These are phyloP conservation scores for Cydia strobilella DNA, from an alignment of 1,140 invertebrate species.

Conservation along the genomic window DNA sequence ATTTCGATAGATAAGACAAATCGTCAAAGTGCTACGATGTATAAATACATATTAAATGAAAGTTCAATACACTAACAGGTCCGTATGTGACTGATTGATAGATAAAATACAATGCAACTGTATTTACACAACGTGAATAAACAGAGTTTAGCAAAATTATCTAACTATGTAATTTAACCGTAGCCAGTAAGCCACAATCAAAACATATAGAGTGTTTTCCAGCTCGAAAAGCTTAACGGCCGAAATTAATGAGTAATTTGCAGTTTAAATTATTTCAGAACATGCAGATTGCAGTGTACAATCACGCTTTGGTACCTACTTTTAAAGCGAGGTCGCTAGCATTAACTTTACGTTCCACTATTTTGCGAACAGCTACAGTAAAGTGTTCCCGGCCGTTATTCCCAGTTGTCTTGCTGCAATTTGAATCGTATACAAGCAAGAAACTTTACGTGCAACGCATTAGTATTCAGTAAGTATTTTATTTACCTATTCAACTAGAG, in stretches of 20 bases:
- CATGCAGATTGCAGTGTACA: slow-evolving; percentile 17
- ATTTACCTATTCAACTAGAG: slow-evolving; percentile 31
- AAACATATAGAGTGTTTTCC: neutral
- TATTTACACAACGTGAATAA: neutral
- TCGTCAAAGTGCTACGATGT: too few species aligned
- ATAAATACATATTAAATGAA: too few species aligned
- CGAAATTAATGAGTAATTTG: slow-evolving; percentile 22
- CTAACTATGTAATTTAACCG: neutral
- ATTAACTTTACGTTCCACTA: slow-evolving; percentile 14
- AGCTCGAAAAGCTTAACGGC: slow-evolving; percentile 19
- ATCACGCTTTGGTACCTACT: slow-evolving; percentile 17
- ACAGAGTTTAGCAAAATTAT: neutral
- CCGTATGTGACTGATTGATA: neutral
- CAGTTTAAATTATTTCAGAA: slow-evolving; percentile 19
- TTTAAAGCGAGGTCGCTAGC: slow-evolving; percentile 14
- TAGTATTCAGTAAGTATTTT: slow-evolving; percentile 31
- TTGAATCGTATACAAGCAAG: slow-evolving; percentile 24
- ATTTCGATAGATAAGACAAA: too few species aligned
- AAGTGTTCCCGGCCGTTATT: slow-evolving; percentile 4
- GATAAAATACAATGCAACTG: neutral
- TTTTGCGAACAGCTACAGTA: slow-evolving; percentile 6
- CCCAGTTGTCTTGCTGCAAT: slow-evolving; percentile 29
- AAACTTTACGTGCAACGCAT: slow-evolving; percentile 18
- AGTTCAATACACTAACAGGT: too few species aligned
- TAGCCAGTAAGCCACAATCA: neutral